These are phyloP conservation scores for Ibidorhyncha struthersii DNA, from an alignment of 2,113 vertebrate species.

Conservation along the genomic window DNA sequence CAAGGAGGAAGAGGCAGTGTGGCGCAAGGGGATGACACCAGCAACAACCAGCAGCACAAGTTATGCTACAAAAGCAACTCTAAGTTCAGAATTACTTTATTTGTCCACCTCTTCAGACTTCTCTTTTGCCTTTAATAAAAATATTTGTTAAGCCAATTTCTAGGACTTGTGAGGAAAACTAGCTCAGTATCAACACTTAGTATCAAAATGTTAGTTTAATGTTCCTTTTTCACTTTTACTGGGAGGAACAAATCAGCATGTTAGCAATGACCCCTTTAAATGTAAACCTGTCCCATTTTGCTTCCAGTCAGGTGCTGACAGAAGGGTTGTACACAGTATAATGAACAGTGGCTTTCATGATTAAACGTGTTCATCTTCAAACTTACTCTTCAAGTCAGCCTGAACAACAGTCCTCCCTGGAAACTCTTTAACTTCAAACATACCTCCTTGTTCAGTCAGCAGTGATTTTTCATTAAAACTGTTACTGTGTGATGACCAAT, in stretches of 20 bases:
- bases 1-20: background rate
- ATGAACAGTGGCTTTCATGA: background rate
- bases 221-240: background rate
- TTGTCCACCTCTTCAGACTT: background rate
- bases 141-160: background rate
- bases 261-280: background rate
- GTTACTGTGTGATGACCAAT: background rate
- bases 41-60: background rate
- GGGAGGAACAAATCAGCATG: background rate
- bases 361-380: background rate
- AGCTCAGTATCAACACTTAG: background rate
- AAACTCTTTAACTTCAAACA: background rate
- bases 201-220: background rate
- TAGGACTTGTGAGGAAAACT: background rate
- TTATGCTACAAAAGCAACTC: background rate
- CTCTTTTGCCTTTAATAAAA: background rate
- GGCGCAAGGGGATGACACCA: background rate
- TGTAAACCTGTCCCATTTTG: background rate
- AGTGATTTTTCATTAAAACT: background rate
- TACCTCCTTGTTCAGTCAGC: background rate
- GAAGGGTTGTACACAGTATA: background rate
- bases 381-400: background rate
- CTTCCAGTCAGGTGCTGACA: background rate
- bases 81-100: background rate
- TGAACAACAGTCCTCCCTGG: background rate